Evolutionary conservation across 2,797 vertebrate genomes (phyloP), one percentile per base, ranked within the genome.

Genomic region (Eurystomus glaucurus): DNA sequence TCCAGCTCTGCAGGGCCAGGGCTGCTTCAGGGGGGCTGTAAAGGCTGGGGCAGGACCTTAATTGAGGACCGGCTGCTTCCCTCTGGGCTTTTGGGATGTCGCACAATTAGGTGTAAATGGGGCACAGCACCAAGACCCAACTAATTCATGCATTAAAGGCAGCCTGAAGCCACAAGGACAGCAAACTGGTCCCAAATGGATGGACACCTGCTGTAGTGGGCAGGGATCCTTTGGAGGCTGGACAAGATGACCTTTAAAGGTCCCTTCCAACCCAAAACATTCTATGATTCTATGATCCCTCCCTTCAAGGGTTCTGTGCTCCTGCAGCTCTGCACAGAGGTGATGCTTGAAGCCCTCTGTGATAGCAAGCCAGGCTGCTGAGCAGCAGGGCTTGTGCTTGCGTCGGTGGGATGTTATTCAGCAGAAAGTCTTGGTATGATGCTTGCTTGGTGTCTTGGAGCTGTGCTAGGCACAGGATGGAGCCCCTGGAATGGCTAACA

Each of bases 121-220:
- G 84, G 6, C 72, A 72, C 39, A 51, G 70, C 66, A 35, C 66
- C 35, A 19, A 41, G 20, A 72, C 51, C 21, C 29, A 2, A 14
- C 66, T 51, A 60, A 72, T 72, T 69, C n/a, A 1, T 3, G 17
- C 19, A 23, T 33, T 43, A 80, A 84, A 90, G 58, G 48, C 76
- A 70, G 16, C 75, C 61, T 61, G n/a, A 70, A 79, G 64, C 23
- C n/a, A 17, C 4, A 10, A 29, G 50, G 33, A 23, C 60, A 54
- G 7, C 46, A 61, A 60, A 39, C 12, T 10, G 1, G 29, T 50
- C 72, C 68, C 5, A 14, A 3, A 6, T 1, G 69, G 52, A 5
- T n/a, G 76, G 68, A 7, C 31, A 39, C 10, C 5, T 0, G 0
- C 2, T 9, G 66, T 51, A 14, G 0, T 1, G 71, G n/a, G n/a